Base-by-base conservation (phyloP, 2,888 invertebrate genomes). In the Macrosiphum euphorbiae region DNA sequence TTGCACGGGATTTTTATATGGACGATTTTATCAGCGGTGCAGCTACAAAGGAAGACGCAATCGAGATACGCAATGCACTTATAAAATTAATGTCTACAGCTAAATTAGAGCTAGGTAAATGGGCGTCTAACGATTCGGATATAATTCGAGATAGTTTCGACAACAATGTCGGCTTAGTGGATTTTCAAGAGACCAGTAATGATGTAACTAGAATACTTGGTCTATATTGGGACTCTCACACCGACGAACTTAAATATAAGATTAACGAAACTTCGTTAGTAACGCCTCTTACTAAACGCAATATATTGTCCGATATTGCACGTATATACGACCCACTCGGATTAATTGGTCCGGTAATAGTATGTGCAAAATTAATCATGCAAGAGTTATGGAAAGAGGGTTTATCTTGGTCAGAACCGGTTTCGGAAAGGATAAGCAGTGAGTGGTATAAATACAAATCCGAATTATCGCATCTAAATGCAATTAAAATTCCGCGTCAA, bases 281-380 rank as follows among this genome's bases (percentile, higher is more conserved):
- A 67, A 67, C n/a, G n/a, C 67, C 11, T 55, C 10, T 52, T 50
- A 35, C 35, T 20, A 89, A 86, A 47, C 86, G 86, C 44, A 35
- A 16, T 24, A 41, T 84, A 41, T 84, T 84, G 41, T 41, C 84
- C 41, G 55, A 58, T 58, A 58, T 58, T 47, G 86, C 86, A 1
- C 86, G 86, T 86, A 86, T 86, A 44, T 86, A 44, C 47, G 47
- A 86, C 28, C 86, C 86, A 86, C 35, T 86, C 28, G 86, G 86
- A 0, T 86, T 86, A 86, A 86, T 86, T 26, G 47, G 47, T 41
- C 47, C 47, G 16, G 35, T 86, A 26, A 86, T 86, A 86, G 10
- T 86, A 47, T 20, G 47, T 10, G 86, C 47, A 86, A 86, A 86
- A 86, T 86, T 86, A 86, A 86, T 86, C 10, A 41, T 44, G 41